These are phyloP conservation scores for Pandion haliaetus DNA, from an alignment of 2,113 vertebrate genomes.

Conservation along the genomic window DNA sequence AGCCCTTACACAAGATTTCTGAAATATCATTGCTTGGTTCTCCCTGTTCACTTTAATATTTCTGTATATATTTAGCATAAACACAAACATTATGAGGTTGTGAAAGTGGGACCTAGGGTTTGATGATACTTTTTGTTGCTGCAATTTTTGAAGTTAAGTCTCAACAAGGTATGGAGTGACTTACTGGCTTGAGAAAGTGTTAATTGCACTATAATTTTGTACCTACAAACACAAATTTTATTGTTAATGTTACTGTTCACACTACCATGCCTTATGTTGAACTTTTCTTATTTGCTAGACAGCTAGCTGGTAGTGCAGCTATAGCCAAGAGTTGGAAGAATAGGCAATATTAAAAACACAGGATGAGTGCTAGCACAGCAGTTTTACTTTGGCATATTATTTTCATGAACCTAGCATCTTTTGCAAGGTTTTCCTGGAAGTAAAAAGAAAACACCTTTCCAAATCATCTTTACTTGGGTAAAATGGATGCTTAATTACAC, in stretches of 20 bases:
- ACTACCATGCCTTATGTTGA: background rate
- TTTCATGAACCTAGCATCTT: conserved; percentile 36
- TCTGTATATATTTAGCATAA: background rate
- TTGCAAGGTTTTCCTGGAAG: conserved; percentile 55
- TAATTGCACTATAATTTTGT: background rate
- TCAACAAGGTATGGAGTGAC: background rate
- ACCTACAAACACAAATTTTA: background rate
- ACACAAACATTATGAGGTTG: background rate
- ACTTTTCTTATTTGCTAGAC: background rate
- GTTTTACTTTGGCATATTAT: conserved; percentile 48
- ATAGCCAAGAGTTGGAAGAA: background rate
- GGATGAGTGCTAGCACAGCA: conserved; percentile 42
- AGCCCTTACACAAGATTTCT: background rate
- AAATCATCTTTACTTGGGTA: conserved; percentile 33
- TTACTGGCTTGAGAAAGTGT: background rate
- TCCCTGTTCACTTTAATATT: background rate
- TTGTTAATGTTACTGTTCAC: background rate
- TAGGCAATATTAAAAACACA: background rate
- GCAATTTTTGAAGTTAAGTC: background rate
- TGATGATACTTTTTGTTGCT: background rate
- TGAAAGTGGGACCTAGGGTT: background rate
- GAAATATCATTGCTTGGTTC: background rate
- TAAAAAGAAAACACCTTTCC: conserved; percentile 51
- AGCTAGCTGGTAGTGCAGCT: background rate
- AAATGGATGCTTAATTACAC: conserved; percentile 10